Evolutionary conservation across 2,888 invertebrate species (phyloP).

Genomic region (Chrysotoxum bicinctum): DNA sequence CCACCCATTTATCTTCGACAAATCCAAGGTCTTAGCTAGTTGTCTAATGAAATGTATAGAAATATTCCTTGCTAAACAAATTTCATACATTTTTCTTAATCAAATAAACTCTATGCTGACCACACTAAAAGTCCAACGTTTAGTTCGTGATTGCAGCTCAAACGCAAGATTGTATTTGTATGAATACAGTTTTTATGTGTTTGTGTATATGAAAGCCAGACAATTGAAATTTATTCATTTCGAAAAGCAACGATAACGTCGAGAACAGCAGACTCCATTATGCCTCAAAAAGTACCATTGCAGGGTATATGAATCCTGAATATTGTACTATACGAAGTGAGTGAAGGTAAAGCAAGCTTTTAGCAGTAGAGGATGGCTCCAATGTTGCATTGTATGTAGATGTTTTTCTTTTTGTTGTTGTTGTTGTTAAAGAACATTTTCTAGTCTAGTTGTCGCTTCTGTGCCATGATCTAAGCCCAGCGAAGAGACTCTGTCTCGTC

Average conservation of each 20-base stretch:
- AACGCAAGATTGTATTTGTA: slow-evolving; percentile 3
- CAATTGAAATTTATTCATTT: slow-evolving; percentile 72
- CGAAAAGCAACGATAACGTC: slow-evolving; percentile 37
- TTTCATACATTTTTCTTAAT: neutral
- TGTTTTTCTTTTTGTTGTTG: neutral
- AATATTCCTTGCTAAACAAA: no score
- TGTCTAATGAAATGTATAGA: no score
- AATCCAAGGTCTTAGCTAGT: no score
- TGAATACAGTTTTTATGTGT: neutral
- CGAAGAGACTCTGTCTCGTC: slow-evolving; percentile 14
- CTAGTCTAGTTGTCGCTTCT: slow-evolving; percentile 38
- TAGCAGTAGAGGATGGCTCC: neutral
- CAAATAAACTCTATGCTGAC: neutral
- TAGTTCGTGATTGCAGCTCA: slow-evolving; percentile 30
- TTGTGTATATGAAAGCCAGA: slow-evolving; percentile 60
- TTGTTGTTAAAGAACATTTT: slow-evolving; percentile 15
- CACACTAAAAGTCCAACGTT: neutral
- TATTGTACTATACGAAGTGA: slow-evolving; percentile 2
- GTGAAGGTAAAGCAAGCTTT: slow-evolving; percentile 16
- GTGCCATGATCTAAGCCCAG: slow-evolving; percentile 35
- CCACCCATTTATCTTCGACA: no score
- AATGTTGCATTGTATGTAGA: slow-evolving; percentile 14
- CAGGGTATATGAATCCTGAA: neutral
- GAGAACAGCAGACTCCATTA: slow-evolving; percentile 4
- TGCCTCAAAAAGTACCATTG: slow-evolving; percentile 12